phyloP scores from a whole-genome alignment of 1,140 invertebrate species.

The Phthorimaea operculella region DNA sequence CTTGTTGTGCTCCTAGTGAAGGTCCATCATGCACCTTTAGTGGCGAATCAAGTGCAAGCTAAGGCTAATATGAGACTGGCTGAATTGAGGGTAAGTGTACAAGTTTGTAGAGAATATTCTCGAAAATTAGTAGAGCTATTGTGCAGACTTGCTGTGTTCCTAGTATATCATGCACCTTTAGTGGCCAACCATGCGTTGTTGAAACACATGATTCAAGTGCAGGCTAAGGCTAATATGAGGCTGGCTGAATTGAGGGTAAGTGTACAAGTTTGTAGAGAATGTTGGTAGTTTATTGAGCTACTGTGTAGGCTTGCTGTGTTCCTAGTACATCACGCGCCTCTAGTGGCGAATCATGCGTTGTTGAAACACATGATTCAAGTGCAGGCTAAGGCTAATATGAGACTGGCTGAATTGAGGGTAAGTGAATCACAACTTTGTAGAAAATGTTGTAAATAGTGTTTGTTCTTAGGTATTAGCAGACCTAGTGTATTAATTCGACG shows the following conservation, averaged over 20 bases:
- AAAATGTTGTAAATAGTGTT: no score
- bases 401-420: conserved; percentile 74
- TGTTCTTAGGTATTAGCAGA: no score
- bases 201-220: conserved; percentile 76
- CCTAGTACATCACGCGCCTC: conserved; percentile 87
- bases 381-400: conserved; percentile 68
- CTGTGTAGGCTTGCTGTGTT: conserved; percentile 80
- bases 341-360: conserved; percentile 74
- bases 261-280: conserved; percentile 6
- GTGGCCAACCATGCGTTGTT: conserved; percentile 75
- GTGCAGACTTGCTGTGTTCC: conserved; percentile 79
- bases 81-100: conserved; percentile 72
- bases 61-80: conserved; percentile 70
- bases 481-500: conserved; percentile 76
- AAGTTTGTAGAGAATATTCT: conserved; percentile 50
- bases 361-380: conserved; percentile 78
- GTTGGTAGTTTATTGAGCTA: conserved; percentile 74
- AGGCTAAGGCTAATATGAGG: conserved; percentile 69
- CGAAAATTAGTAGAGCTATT: conserved; percentile 76
- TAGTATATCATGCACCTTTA: conserved; percentile 85
- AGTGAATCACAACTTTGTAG: no score
- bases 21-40: conserved; percentile 83
- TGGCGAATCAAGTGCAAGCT: conserved; percentile 74
- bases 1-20: conserved; percentile 84
- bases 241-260: conserved; percentile 75